Percentiles rank a stretch among this genome's conserved stretches.
Conservation (phyloP, 2,888 invertebrate species). For the Ethmia dodecea region DNA sequence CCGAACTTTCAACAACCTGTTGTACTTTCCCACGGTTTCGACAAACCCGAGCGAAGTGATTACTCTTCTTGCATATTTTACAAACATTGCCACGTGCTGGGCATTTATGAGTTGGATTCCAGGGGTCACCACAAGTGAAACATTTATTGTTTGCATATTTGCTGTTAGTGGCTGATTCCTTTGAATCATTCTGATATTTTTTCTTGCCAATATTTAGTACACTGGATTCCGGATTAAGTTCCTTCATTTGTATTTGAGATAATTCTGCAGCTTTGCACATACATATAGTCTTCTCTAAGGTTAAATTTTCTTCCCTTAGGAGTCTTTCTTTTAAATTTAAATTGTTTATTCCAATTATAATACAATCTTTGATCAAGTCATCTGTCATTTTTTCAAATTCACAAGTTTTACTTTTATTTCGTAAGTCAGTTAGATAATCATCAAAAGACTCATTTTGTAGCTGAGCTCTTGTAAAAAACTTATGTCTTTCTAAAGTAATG, state of each 20-base stretch:
- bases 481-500: constrained; percentile 1
- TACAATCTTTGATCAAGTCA: not conserved
- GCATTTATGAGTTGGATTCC: not conserved
- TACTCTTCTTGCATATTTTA: not conserved
- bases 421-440: constrained; percentile 2
- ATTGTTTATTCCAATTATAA: constrained; percentile 1
- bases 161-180: not conserved
- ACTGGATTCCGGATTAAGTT: not conserved
- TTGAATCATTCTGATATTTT: not conserved
- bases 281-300: not conserved
- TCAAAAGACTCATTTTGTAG: not conserved
- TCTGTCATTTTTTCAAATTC: constrained; percentile 1
- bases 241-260: not conserved
- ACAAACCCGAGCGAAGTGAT: constrained; percentile 2
- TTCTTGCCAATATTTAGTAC: not conserved
- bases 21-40: not conserved
- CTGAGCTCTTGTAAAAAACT: constrained; percentile 2
- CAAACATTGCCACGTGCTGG: not conserved
- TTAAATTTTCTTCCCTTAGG: not conserved
- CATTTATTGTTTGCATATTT: not conserved
- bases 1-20: not conserved
- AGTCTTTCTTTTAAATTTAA: constrained; percentile 1
- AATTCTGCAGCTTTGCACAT: not conserved
- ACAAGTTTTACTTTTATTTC: constrained; percentile 1
- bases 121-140: not conserved